phyloP scores from a whole-genome alignment of 2,888 invertebrate genomes.

The Drosophila helvetica region DNA sequence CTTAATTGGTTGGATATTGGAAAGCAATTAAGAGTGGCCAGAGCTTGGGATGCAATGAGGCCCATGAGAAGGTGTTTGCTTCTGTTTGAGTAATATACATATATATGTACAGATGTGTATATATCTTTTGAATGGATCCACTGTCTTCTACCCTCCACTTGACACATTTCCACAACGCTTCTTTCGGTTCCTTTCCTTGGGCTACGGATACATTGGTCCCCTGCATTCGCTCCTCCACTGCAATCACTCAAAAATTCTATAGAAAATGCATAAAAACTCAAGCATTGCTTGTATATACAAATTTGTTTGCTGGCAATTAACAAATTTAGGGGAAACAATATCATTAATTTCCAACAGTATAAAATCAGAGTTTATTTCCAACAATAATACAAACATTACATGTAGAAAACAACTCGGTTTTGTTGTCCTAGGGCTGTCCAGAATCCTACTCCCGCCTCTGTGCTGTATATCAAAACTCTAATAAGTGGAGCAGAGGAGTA shows the following conservation, averaged over 20 bases:
- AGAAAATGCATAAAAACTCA: slow-evolving; percentile 78
- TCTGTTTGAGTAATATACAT: too few species aligned
- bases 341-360: slow-evolving; percentile 78
- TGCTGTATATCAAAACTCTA: slow-evolving; percentile 65
- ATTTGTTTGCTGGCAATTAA: slow-evolving; percentile 80
- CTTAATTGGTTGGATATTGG: slow-evolving; percentile 44
- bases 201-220: not conserved
- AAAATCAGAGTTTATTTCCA: slow-evolving; percentile 78
- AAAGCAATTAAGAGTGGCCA: slow-evolving; percentile 27
- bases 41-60: not conserved
- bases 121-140: too few species aligned
- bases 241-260: slow-evolving; percentile 76
- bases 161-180: slow-evolving; percentile 4
- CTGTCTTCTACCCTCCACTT: slow-evolving; percentile 1
- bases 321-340: slow-evolving; percentile 79
- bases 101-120: not conserved
- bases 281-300: slow-evolving; percentile 79
- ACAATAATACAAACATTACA: slow-evolving; percentile 72
- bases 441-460: slow-evolving; percentile 19
- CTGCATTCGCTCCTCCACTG: slow-evolving; percentile 21
- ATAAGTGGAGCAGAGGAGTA: slow-evolving; percentile 61
- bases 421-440: slow-evolving; percentile 37
- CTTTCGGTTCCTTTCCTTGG: not conserved
- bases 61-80: slow-evolving; percentile 1
- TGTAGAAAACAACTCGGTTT: slow-evolving; percentile 9